These are phyloP conservation scores for Drosophila pseudotakahashii DNA, from an alignment of 2,888 invertebrate species.

Conservation along the genomic window DNA sequence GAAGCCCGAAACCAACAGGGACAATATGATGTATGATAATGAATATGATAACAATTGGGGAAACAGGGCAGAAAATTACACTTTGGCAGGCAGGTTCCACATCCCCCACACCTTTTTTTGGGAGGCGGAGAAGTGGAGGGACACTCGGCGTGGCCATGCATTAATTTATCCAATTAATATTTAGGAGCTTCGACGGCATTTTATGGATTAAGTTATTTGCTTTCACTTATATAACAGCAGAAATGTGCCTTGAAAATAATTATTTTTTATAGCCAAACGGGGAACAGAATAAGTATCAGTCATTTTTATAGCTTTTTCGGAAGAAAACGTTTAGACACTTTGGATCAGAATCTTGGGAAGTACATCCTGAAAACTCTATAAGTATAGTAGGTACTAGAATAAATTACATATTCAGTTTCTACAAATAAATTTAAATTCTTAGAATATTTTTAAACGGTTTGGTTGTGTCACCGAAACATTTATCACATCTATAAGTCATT, in stretches of 20 bases:
- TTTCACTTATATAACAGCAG: constrained; percentile 17
- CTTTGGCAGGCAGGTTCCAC: constrained; percentile 4
- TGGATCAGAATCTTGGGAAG: too few relatives aligned
- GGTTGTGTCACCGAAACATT: too few relatives aligned
- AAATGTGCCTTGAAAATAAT: neutral
- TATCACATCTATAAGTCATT: neutral
- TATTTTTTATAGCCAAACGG: neutral
- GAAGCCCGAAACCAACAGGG: constrained; percentile 13
- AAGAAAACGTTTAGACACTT: neutral
- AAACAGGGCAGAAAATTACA: constrained; percentile 2
- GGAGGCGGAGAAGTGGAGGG: neutral
- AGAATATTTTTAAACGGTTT: too few relatives aligned
- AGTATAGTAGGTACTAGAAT: too few relatives aligned
- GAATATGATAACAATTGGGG: neutral
- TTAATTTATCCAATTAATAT: constrained; percentile 42
- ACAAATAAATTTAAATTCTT: too few relatives aligned
- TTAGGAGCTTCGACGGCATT: constrained; percentile 17
- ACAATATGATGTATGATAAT: constrained; percentile 7
- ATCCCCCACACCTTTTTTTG: neutral
- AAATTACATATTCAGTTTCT: neutral
- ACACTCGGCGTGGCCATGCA: constrained; percentile 32
- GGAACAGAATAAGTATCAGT: constrained; percentile 7
- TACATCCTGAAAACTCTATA: too few relatives aligned
- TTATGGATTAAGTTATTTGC: constrained; percentile 39
- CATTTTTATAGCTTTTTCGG: neutral